Base-by-base conservation (phyloP, 2,797 vertebrate species). In the Anniella stebbinsi region DNA sequence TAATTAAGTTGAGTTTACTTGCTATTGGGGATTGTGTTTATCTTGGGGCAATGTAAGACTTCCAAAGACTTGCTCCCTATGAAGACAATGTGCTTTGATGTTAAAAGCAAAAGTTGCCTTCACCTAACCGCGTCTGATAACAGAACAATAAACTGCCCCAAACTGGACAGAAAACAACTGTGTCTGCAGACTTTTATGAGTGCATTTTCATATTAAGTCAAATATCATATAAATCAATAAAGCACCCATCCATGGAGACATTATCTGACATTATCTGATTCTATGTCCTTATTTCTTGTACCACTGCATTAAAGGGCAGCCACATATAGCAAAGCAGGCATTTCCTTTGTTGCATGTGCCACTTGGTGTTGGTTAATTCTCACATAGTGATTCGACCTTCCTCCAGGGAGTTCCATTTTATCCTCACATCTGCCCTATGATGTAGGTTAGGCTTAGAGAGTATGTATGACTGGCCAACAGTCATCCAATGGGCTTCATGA, bases 321-420 rank as follows among this genome's bases (percentile, higher is more conserved):
- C 15, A 25, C 80, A 92, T 91, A 82, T 94, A 87, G 41, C 82
- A 88, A n/a, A 87, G 73, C 1, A 85, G 2, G 87, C 91, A 51
- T 73, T 93, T 91, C 93, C 80, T 87, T 88, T 92, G 88, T 89
- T 86, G 88, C 86, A 95, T 90, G 88, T 85, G 88, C 60, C 48
- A 33, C 81, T 2, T 60, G 88, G 30, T 48, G 28, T 3, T 69
- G 25, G 57, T 75, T 57, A 75, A 7, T 28, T 86, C 3, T 60
- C 51, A 75, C 25, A 57, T 75, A 21, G 30, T 60, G 38, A 25
- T 8, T 15, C 36, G 30, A n/a, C 48, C 10, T 57, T 73, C 36
- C 67, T 36, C 21, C 18, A 85, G 60, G 36, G 51, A 60, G 51
- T 8, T 78, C 69, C 28, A 84, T 33, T 69, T 45, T 69, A 21